Base-by-base conservation (phyloP, 2,797 vertebrate species). In the Centropyge bicolor region DNA sequence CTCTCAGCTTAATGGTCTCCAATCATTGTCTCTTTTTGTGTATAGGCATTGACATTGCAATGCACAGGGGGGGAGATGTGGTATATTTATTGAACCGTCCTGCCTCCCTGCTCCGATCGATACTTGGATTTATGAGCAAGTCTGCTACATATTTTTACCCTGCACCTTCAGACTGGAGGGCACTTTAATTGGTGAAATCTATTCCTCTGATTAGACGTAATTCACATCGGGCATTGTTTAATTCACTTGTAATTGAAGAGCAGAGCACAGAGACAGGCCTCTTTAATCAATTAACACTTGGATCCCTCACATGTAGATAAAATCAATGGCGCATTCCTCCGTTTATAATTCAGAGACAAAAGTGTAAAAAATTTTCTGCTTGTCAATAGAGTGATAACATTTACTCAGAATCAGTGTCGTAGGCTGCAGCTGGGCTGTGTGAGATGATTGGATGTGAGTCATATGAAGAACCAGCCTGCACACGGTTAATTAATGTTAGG, bases 231-330 rank as follows among this genome's bases (percentile, higher is more conserved):
- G 77, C 79, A 88, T 84, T 91, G 91, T 92, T 92, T 93, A 91
- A 93, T 94, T 94, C 90, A 86, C 84, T 91, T 82, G 90, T 93
- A 95, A 95, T 95, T 95, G 93, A 93, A 87, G 84, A 83, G 66
- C 61, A 49, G 75, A 83, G 88, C 90, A 91, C 91, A 90, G 88
- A 89, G 83, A 86, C 82, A 52, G 76, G 76, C 64, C 81, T 86
- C 80, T 85, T 93, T 88, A 92, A 94, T 94, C 94, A 91, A 94
- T 89, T 91, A 91, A 84, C 67, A 76, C 80, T 63, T 27, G 9
- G 55, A 83, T 82, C 43, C 51, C 70, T 80, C 79, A 77, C 75
- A 84, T 76, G 69, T 65, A 82, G 91, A 94, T 93, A 79, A 82
- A 90, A 92, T 88, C 89, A 83, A 73, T 86, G 73, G 60, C 64